These are phyloP conservation scores for Chrysolina americana DNA, from an alignment of 2,888 invertebrate species.

Conservation along the genomic window DNA sequence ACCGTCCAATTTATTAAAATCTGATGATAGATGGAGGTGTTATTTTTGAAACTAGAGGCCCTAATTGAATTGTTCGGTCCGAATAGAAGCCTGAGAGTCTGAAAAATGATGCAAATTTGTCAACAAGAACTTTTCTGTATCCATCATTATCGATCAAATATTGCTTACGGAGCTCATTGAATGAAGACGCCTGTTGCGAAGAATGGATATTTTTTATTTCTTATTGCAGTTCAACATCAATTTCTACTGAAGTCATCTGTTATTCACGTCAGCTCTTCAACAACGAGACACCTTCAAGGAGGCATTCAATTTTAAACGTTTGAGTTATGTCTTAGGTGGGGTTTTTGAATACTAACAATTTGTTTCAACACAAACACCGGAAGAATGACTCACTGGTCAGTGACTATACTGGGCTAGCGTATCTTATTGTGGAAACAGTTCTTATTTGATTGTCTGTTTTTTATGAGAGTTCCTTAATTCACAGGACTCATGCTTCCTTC, in stretches of 20 bases:
- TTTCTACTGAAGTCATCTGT: slow-evolving; percentile 26
- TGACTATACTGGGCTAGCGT: slow-evolving; percentile 14
- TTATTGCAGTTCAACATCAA: slow-evolving; percentile 25
- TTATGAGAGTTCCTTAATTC: neutral
- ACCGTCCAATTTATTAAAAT: too few species aligned
- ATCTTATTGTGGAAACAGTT: slow-evolving; percentile 13
- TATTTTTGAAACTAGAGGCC: too few species aligned
- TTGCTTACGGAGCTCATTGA: neutral
- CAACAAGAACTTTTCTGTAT: too few species aligned
- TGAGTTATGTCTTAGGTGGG: slow-evolving; percentile 20
- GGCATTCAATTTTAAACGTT: slow-evolving; percentile 31
- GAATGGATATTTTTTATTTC: slow-evolving; percentile 10
- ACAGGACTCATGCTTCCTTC: neutral
- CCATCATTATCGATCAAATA: too few species aligned
- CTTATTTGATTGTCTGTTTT: slow-evolving; percentile 11
- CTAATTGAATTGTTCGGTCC: too few species aligned
- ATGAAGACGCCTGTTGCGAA: slow-evolving; percentile 3
- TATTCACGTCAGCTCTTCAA: slow-evolving; percentile 15
- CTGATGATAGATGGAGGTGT: too few species aligned
- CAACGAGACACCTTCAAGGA: slow-evolving; percentile 25
- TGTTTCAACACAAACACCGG: slow-evolving; percentile 22
- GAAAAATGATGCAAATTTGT: too few species aligned
- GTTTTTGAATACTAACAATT: slow-evolving; percentile 27
- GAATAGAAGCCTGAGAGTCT: too few species aligned
- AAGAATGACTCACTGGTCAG: slow-evolving; percentile 32